These are phyloP conservation scores for Trichomycterus rosablanca DNA, from an alignment of 2,113 vertebrate genomes.

Conservation along the genomic window DNA sequence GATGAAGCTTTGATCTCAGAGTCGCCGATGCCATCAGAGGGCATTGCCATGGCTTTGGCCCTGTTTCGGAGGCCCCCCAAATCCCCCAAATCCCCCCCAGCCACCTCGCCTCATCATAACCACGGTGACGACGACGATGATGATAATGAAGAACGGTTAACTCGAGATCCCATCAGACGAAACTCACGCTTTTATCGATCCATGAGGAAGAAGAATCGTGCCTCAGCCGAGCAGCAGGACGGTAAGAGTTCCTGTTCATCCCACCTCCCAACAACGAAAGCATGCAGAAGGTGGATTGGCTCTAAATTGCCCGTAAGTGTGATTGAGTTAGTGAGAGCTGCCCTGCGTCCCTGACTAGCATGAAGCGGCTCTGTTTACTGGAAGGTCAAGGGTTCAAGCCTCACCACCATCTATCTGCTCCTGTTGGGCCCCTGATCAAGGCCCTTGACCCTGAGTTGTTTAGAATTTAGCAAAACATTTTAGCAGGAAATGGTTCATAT, in stretches of 20 bases:
- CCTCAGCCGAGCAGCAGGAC: slow-evolving; percentile 39
- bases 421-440: no score
- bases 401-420: no score
- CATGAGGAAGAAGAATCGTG: slow-evolving; percentile 63
- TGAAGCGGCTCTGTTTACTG: no score
- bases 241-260: slow-evolving; percentile 45
- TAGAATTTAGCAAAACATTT: no score
- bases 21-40: slow-evolving; percentile 14
- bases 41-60: slow-evolving; percentile 54
- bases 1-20: slow-evolving; percentile 14
- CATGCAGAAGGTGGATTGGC: no score
- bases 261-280: not conserved
- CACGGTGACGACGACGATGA: slow-evolving; percentile 59
- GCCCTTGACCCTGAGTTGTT: no score
- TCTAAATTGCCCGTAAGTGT: no score
- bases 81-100: slow-evolving; percentile 15
- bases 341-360: no score
- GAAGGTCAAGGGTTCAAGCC: no score
- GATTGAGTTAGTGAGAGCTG: no score
- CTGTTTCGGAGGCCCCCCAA: slow-evolving; percentile 53
- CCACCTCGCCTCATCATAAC: slow-evolving; percentile 3
- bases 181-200: slow-evolving; percentile 68
- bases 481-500: no score
- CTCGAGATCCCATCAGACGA: slow-evolving; percentile 55
- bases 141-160: slow-evolving; percentile 41